These are phyloP conservation scores for Odontocolon sp. DNA, from an alignment of 2,888 invertebrate genomes.

Conservation along the genomic window DNA sequence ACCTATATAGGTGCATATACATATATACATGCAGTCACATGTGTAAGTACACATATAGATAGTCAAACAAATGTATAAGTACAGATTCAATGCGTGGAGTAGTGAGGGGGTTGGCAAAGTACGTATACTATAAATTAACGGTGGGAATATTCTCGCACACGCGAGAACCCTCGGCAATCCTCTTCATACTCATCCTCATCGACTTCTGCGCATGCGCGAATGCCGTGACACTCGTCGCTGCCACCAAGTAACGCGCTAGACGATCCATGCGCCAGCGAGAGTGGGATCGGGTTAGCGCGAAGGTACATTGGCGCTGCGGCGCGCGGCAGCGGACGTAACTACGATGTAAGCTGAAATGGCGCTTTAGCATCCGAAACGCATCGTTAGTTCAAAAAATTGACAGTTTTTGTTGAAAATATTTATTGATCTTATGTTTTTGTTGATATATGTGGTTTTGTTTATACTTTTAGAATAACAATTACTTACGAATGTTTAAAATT, in stretches of 20 bases:
- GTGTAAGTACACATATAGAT: neutral
- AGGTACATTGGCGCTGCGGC: slow-evolving; percentile 16
- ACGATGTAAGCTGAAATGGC: too few relatives aligned
- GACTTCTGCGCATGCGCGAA: slow-evolving; percentile 55
- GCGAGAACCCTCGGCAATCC: slow-evolving; percentile 61
- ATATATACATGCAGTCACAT: neutral
- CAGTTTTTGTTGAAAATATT: too few relatives aligned
- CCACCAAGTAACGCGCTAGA: slow-evolving; percentile 61
- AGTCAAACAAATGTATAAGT: neutral
- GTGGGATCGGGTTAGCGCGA: slow-evolving; percentile 17
- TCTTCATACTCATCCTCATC: slow-evolving; percentile 62
- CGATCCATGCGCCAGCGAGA: slow-evolving; percentile 43
- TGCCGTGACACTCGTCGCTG: slow-evolving; percentile 43
- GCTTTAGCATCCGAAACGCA: too few relatives aligned
- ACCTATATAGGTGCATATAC: neutral
- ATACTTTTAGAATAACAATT: too few relatives aligned
- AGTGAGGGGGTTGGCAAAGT: slow-evolving; percentile 30
- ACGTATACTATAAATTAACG: slow-evolving; percentile 73
- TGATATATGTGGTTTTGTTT: too few relatives aligned
- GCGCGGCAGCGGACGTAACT: too few relatives aligned
- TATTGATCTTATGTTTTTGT: too few relatives aligned
- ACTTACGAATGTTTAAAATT: too few relatives aligned
- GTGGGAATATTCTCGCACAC: slow-evolving; percentile 74
- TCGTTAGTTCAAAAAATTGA: too few relatives aligned
- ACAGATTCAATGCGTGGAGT: slow-evolving; percentile 23